Evolutionary conservation across 2,113 vertebrate genomes (phyloP).

Genomic region (Elanoides forficatus): DNA sequence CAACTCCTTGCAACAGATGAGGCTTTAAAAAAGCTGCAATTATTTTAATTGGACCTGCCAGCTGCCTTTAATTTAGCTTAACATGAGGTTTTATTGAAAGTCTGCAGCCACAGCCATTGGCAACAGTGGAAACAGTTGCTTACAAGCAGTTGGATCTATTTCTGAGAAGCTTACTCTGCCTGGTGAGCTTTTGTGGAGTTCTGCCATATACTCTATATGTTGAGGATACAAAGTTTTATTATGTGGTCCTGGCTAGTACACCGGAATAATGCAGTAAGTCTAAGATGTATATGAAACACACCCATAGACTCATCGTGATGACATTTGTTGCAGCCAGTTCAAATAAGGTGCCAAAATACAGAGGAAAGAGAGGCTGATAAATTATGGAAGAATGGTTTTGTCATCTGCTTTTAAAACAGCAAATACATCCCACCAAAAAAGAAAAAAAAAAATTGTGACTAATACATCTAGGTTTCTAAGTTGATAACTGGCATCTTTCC

Average conservation of each 20-base stretch:
- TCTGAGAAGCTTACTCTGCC: neutral
- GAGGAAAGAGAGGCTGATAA: neutral
- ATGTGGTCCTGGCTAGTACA: neutral
- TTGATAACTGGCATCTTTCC: neutral
- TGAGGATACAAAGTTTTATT: neutral
- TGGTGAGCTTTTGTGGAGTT: neutral
- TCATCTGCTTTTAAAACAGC: neutral
- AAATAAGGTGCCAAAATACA: neutral
- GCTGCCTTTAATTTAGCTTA: slow-evolving; percentile 23
- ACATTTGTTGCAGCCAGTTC: neutral
- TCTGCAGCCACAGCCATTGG: neutral
- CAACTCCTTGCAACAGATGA: neutral
- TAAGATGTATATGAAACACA: neutral
- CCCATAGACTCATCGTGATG: neutral
- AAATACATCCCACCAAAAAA: neutral
- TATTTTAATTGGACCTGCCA: slow-evolving; percentile 9
- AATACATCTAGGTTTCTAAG: neutral
- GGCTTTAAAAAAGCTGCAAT: neutral
- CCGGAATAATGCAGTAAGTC: neutral
- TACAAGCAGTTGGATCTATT: neutral
- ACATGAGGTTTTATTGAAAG: neutral
- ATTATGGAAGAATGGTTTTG: neutral
- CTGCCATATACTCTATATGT: neutral
- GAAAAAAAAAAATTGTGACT: too few relatives aligned
- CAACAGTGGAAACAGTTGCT: neutral